A percentile compares a stretch with the other conserved stretches of the same genome.
phyloP scores from a whole-genome alignment of 2,888 invertebrate species.

The Ectobius pallidus region DNA sequence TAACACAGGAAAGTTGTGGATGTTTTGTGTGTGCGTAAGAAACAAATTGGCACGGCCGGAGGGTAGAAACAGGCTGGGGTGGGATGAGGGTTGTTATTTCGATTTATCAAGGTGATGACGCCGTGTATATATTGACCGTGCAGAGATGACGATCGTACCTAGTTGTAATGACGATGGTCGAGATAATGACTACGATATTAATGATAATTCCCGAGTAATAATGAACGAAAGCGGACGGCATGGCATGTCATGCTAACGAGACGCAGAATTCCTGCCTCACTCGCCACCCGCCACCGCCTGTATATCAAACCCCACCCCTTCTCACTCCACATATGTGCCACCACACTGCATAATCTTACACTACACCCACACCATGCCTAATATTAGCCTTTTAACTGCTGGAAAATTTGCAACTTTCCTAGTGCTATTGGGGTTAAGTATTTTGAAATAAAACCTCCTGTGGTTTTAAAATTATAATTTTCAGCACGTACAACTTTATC shows the following conservation, averaged over 20 bases:
- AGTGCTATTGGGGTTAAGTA: too few species aligned
- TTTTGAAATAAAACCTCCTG: too few species aligned
- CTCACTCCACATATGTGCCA: background rate
- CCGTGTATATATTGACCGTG: constrained; percentile 10
- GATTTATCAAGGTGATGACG: constrained; percentile 30
- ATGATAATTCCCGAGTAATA: constrained; percentile 34
- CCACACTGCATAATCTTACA: background rate
- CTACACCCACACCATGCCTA: too few species aligned
- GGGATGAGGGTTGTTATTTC: background rate
- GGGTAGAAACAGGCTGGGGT: too few species aligned
- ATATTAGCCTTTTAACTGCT: too few species aligned
- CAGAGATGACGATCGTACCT: constrained; percentile 21
- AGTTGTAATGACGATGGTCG: constrained; percentile 27
- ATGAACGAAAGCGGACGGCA: constrained; percentile 26
- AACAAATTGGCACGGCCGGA: background rate
- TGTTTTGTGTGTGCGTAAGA: too few species aligned
- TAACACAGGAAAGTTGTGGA: too few species aligned
- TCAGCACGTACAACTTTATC: too few species aligned
- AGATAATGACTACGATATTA: constrained; percentile 33
- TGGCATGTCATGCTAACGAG: constrained; percentile 31
- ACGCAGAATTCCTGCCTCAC: constrained; percentile 18
- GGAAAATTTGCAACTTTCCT: too few species aligned
- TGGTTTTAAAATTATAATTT: too few species aligned
- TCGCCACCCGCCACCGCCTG: background rate
- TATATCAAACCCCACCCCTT: background rate